phyloP scores from a whole-genome alignment of 1,140 invertebrate genomes.

The Xylocopa sonorina region DNA sequence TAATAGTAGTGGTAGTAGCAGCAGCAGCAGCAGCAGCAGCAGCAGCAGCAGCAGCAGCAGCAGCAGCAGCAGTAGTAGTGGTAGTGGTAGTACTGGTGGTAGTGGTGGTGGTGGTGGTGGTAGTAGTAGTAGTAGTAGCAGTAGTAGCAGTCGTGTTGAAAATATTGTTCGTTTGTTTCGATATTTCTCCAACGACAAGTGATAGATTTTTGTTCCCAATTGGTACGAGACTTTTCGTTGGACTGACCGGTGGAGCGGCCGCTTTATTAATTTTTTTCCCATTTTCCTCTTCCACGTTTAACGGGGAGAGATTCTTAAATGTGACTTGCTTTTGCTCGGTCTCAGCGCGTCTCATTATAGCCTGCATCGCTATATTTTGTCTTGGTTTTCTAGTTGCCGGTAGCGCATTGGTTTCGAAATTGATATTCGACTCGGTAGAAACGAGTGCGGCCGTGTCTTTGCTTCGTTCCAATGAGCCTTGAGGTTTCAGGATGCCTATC shows the following conservation, averaged over 20 bases:
- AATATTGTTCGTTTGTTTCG: constrained; percentile 32
- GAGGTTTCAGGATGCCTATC: constrained; percentile 87
- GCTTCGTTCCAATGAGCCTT: constrained; percentile 85
- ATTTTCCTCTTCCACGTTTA: constrained; percentile 66
- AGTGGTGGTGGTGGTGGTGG: no score
- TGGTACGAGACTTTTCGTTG: not conserved
- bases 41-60: not conserved
- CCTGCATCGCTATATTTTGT: constrained; percentile 89
- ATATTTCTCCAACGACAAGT: constrained; percentile 26
- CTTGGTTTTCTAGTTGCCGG: constrained; percentile 78
- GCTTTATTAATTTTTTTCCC: constrained; percentile 48
- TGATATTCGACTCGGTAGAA: constrained; percentile 41
- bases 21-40: no score
- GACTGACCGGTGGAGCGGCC: not conserved
- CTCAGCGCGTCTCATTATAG: constrained; percentile 83
- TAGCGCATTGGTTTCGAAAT: constrained; percentile 44
- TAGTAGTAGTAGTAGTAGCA: not conserved
- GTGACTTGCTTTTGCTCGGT: constrained; percentile 78
- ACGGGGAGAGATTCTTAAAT: constrained; percentile 75
- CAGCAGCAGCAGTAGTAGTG: not conserved
- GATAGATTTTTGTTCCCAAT: constrained; percentile 29
- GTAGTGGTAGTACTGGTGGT: no score
- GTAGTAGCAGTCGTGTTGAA: not conserved
- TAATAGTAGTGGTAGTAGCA: no score
- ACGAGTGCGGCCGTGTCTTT: constrained; percentile 77